Evolutionary conservation across 2,113 vertebrate genomes (phyloP), one percentile per base, ranked within the genome.

Genomic region (Calidris pugnax): DNA sequence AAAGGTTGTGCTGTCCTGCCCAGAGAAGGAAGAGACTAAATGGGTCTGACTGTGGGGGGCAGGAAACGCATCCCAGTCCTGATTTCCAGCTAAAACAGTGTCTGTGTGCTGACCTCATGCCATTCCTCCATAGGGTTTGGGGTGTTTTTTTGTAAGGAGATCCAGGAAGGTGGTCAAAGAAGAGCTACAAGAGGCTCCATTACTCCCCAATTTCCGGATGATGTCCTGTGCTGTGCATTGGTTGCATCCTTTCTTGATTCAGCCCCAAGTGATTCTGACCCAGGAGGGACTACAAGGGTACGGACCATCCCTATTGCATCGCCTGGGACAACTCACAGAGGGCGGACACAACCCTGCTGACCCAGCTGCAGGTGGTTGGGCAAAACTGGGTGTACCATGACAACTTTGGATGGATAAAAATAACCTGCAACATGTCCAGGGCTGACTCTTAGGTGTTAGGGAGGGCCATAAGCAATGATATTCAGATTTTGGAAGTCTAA

Each of bases 401-500:
- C 32, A 80, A 9, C 7, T 86, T 55, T 19, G n/a, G n/a, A 37
- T 43, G 53, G 51, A 75, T 86, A 95, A 94, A 96, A 96, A 95
- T 86, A 90, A 92, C 10, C 68, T 32, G 51, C 32, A 93, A 51
- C 1, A 0, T 6, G 10, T 71, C 92, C 68, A 96, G 79, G 51
- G 24, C 56, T 89, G 90, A 84, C 59, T 95, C 39, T 60, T n/a
- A 87, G 75, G 89, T 62, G 78, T 94, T 62, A 94, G 85, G 85
- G 93, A 93, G 82, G 64, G 83, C 50, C 47, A 23, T 56, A 57
- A 90, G 43, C 71, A 94, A 50, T 7, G 71, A 87, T 62, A 74
- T 7, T 95, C 64, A 63, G n/a, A 45, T 60, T 72, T 83, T 96
- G 95, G 96, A 96, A 93, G 60, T 26, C 28, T 4, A 35, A 90